Conservation (phyloP, 2,113 vertebrate species). For the Myanophis thanlyinensis region DNA sequence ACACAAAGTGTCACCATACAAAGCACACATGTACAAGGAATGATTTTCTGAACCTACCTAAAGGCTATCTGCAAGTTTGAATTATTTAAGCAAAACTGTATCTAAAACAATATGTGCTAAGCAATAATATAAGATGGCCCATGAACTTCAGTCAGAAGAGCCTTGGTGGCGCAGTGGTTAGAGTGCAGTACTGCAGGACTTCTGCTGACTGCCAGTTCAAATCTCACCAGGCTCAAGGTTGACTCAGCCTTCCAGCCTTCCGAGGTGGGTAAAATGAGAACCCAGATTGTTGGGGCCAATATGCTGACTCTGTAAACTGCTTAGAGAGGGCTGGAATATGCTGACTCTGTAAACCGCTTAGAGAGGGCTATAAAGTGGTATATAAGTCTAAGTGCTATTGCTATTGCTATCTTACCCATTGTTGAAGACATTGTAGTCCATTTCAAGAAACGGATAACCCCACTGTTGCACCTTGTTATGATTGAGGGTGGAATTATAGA, state of each 20-base stretch:
- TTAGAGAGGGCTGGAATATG: too few species aligned
- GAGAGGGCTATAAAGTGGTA: too few species aligned
- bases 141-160: background rate
- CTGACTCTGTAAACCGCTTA: too few species aligned
- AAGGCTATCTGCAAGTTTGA: background rate
- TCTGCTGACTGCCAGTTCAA: too few species aligned
- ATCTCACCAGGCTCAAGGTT: too few species aligned
- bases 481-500: slow-evolving; percentile 51
- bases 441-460: slow-evolving; percentile 70
- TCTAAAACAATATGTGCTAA: background rate
- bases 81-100: background rate
- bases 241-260: too few species aligned
- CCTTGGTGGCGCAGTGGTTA: too few species aligned
- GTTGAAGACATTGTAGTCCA: background rate
- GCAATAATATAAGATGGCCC: background rate
- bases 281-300: too few species aligned
- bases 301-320: too few species aligned
- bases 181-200: too few species aligned
- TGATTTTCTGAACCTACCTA: background rate
- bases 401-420: slow-evolving; percentile 9
- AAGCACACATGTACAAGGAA: background rate
- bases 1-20: background rate
- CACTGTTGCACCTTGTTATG: slow-evolving; percentile 42
- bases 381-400: too few species aligned
- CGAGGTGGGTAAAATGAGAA: too few species aligned